Evolutionary conservation across 2,113 vertebrate genomes (phyloP), one percentile per base, ranked within the genome.

Genomic region (Aviceda subcristata): DNA sequence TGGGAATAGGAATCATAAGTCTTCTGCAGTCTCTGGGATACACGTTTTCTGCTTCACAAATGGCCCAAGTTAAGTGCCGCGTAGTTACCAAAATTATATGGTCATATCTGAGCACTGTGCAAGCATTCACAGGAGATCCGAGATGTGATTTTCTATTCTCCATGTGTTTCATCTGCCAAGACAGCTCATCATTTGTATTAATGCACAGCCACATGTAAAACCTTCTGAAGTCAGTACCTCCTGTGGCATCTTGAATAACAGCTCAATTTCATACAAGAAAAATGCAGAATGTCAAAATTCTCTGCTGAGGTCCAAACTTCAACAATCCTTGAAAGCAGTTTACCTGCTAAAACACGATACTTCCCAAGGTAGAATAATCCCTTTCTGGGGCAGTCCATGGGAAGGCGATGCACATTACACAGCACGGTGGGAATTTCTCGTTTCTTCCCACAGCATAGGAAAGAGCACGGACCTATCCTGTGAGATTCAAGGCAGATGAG

Each of bases 241-340:
- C 45, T 66, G 17, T 41, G 56, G 26, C 64, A 32, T 53, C 71
- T 88, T 86, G 71, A 90, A 24, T 59, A 75, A n/a, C 26, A 83
- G 39, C 67, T 92, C 57, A 5, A 27, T 86, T 90, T 92, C 57
- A 57, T 76, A 11, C 38, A 45, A 64, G 50, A 55, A 87, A 86
- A 92, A 74, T 43, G 29, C 29, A 91, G 72, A 46, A 71, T 46
- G 29, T 88, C 69, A 74, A 94, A 91, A 95, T 95, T 77, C 84
- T 12, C 64, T 91, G 56, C 64, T 84, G 50, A 90, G 86, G 43
- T 55, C n/a, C 29, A 67, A 77, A 71, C 23, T 87, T 81, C 64
- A 95, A 7, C 46, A 71, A 76, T 55, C 68, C 80, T 92, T 91
- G 76, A 86, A 84, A 95, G 73, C 89, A 91, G 64, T 64, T 92